These are phyloP conservation scores for Beroe ovata DNA, from an alignment of 37 sponge, comb jelly and placozoan genomes.

Conservation along the genomic window DNA sequence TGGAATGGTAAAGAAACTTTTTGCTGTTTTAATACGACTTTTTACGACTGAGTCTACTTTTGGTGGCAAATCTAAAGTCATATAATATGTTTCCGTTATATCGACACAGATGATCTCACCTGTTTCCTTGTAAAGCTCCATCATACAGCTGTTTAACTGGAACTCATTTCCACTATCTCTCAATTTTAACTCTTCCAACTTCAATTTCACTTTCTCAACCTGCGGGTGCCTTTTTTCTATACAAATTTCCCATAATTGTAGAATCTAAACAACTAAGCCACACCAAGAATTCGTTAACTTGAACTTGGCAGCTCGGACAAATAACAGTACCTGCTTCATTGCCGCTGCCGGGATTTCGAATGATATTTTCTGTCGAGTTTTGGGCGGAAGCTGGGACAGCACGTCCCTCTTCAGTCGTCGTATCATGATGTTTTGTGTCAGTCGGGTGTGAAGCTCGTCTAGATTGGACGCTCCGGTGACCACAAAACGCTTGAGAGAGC, in stretches of 20 bases:
- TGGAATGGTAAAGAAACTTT: too few species aligned
- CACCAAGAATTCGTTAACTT: too few species aligned
- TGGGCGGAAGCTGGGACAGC: constrained; percentile 47
- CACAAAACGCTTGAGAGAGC: neutral
- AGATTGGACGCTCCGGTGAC: constrained; percentile 39
- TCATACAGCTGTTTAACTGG: neutral
- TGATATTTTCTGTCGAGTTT: constrained; percentile 50
- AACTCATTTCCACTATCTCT: neutral
- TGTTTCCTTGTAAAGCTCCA: constrained; percentile 30
- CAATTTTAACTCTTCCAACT: constrained; percentile 3
- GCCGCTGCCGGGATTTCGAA: constrained; percentile 9
- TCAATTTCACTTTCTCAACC: neutral
- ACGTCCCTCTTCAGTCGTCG: constrained; percentile 41
- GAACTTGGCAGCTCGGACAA: too few species aligned
- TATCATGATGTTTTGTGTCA: constrained; percentile 22
- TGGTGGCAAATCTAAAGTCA: too few species aligned
- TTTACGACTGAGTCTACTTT: too few species aligned
- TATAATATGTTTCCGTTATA: too few species aligned
- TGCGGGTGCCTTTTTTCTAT: too few species aligned
- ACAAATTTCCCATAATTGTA: too few species aligned
- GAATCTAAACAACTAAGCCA: too few species aligned
- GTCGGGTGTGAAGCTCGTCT: constrained; percentile 8
- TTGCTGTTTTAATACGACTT: too few species aligned
- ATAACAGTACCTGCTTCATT: too few species aligned
- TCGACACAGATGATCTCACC: too few species aligned